phyloP scores from a whole-genome alignment of 2,888 invertebrate genomes.

The Chaitophorus viminalis region DNA sequence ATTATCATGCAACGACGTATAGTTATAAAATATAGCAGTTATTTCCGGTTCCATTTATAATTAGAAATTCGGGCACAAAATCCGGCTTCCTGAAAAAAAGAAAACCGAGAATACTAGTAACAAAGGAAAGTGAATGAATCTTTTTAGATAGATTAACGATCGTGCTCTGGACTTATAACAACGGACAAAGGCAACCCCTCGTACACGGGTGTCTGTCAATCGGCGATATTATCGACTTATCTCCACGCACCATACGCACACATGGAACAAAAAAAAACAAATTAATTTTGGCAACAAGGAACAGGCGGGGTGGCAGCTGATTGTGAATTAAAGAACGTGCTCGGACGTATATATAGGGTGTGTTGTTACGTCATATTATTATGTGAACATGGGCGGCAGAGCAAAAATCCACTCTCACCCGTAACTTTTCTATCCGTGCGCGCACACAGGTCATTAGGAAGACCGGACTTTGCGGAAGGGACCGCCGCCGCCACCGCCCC shows the following conservation, averaged over 20 bases:
- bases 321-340: conserved; percentile 60
- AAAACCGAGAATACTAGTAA: not conserved
- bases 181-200: conserved; percentile 33
- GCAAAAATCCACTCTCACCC: conserved; percentile 40
- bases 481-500: not conserved
- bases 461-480: conserved; percentile 26
- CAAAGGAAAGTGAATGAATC: conserved; percentile 20
- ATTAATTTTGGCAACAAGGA: conserved; percentile 55
- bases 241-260: conserved; percentile 20
- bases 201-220: conserved; percentile 37
- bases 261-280: conserved; percentile 54
- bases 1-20: not conserved
- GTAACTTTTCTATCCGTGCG: conserved; percentile 36
- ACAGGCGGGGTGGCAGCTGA: conserved; percentile 31
- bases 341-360: conserved; percentile 11
- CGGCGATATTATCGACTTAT: conserved; percentile 59
- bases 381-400: not conserved
- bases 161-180: conserved; percentile 13
- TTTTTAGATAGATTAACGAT: conserved; percentile 48
- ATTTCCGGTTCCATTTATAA: not conserved
- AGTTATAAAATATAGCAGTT: not conserved
- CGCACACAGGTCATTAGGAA: conserved; percentile 53
- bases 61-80: not conserved
- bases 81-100: not conserved
- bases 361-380: not conserved